These are phyloP conservation scores for Eospalax fontanierii DNA, from an alignment of 2,797 vertebrate genomes.

Conservation along the genomic window DNA sequence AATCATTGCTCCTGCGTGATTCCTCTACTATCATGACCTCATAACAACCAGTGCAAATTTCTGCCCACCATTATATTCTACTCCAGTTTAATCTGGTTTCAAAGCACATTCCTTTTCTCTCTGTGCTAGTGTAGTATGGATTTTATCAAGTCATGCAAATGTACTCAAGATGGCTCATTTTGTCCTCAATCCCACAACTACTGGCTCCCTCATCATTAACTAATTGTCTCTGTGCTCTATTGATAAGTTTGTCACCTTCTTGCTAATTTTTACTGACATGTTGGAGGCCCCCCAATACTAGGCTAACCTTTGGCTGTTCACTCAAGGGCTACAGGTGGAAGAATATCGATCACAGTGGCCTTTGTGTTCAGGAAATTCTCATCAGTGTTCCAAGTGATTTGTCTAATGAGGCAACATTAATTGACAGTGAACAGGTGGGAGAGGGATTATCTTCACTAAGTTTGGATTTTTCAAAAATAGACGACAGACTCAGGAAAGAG, in stretches of 20 bases:
- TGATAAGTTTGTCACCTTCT: conserved; percentile 93
- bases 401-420: conserved; percentile 99
- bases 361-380: conserved; percentile 97
- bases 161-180: conserved; percentile 95
- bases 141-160: conserved; percentile 96
- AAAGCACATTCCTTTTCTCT: conserved; percentile 66
- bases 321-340: conserved; percentile 94
- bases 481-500: conserved; percentile 29
- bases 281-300: conserved; percentile 93
- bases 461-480: conserved; percentile 68
- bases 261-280: conserved; percentile 99
- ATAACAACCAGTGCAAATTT: conserved; percentile 61
- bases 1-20: background rate
- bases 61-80: background rate
- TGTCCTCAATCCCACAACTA: conserved; percentile 93
- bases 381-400: conserved; percentile 97
- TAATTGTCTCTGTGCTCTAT: conserved; percentile 98
- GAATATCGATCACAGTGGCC: conserved; percentile 97
- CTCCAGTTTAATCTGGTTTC: conserved; percentile 73
- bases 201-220: conserved; percentile 97
- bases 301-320: conserved; percentile 97
- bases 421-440: conserved; percentile 94
- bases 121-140: conserved; percentile 88
- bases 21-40: background rate
- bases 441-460: conserved; percentile 88